A percentile compares a stretch with the other conserved stretches of the same genome.
Conservation (phyloP, 2,888 invertebrate species). For the Myathropa florea region DNA sequence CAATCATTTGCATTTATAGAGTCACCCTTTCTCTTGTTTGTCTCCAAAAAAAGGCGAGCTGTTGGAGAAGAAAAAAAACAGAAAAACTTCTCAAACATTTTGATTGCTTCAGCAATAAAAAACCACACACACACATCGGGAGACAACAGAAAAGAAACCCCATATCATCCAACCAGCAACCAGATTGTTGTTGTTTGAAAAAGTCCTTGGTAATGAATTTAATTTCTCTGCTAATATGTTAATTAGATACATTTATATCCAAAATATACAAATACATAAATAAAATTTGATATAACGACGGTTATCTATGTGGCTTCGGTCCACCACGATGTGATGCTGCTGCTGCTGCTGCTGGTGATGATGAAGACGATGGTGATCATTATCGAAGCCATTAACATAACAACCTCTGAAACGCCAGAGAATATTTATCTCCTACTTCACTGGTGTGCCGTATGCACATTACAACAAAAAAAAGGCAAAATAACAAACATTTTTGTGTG, state of each 20-base stretch:
- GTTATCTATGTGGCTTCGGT: conserved; percentile 24
- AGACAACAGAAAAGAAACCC: neutral
- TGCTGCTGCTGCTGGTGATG: neutral
- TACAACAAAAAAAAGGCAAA: conserved; percentile 1
- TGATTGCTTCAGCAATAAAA: conserved; percentile 31
- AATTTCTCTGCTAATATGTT: conserved; percentile 55
- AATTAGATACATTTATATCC: conserved; percentile 51
- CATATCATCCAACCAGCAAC: neutral
- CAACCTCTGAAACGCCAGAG: conserved; percentile 36
- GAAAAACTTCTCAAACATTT: conserved; percentile 35
- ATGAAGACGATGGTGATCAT: conserved; percentile 21
- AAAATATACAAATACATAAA: conserved; percentile 13
- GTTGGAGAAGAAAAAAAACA: neutral
- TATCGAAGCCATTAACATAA: conserved; percentile 57
- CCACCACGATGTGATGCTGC: neutral
- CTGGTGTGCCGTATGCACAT: conserved; percentile 13
- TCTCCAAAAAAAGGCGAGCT: neutral
- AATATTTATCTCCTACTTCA: conserved; percentile 23
- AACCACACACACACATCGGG: neutral
- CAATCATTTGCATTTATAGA: conserved; percentile 57
- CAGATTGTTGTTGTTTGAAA: neutral
- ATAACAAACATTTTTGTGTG: neutral
- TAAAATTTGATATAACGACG: conserved; percentile 22
- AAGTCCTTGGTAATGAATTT: conserved; percentile 59
- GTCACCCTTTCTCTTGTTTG: conserved; percentile 35